Base-by-base conservation (phyloP, 2,888 invertebrate species). In the Platycheirus rosarum region DNA sequence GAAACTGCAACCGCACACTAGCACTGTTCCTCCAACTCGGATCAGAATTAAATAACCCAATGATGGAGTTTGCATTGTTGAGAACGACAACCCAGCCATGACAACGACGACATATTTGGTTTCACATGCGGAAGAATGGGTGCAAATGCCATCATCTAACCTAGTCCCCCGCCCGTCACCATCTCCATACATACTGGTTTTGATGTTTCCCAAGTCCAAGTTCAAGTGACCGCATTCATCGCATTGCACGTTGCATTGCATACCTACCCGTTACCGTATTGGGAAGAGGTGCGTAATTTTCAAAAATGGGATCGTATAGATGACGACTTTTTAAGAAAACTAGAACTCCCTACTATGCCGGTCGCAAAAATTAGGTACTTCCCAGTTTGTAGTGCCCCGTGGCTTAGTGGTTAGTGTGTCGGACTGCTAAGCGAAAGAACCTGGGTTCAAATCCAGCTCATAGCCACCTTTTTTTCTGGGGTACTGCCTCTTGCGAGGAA, bases 151-250 rank as follows among this genome's bases (percentile, higher is more conserved):
- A 63, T 2, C 6, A 23, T 16, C 26, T 9, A 57, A 51, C 32
- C 29, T 11, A 23, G 23, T 6, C 23, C 23, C 23, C 13, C 53
- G 8, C 29, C 2, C 53, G 9, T 55, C 20, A 37, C 5, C 55
- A 55, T 37, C 53, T 23, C 23, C 23, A 23, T 23, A 6, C 6
- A 11, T 26, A 55, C 37, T 20, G 37, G 49, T 26, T 51, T 23
- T 51, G 40, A 20, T 48, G 53, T 37, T 53, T 55, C 40, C 78
- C 79, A 79, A 79, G 79, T 79, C 74, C 79, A 79, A 79, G 79
- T 79, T 79, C 79, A 79, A 69, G 62, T 74, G 68, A 74, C 79
- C 79, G 79, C 79, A 74, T 79, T 79, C 55, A 51, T 37, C 35
- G 2, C 9, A 4, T 26, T 26, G 26, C 37, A 37, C 20, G 18